Evolutionary conservation across 2,888 invertebrate genomes (phyloP).

Genomic region (Agonopterix subpropinquella): DNA sequence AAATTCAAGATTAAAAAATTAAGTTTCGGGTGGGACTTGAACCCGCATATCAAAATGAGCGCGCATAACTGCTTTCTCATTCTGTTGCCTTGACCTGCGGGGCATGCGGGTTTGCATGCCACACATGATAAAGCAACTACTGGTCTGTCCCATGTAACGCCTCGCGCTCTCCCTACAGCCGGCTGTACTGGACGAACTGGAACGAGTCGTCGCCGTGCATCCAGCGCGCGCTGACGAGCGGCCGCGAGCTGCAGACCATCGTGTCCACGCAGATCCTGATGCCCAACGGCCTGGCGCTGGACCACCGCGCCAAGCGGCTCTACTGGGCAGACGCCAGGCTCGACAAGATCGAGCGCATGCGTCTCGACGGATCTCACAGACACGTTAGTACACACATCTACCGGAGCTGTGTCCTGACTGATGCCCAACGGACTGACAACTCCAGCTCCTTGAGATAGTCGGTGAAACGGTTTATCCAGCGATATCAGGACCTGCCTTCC

Average conservation of each 20-base stretch:
- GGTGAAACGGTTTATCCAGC: too few relatives aligned
- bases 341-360: conserved; percentile 88
- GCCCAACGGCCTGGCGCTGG: conserved; percentile 89
- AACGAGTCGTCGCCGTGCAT: conserved; percentile 86
- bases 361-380: conserved; percentile 83
- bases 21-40: too few relatives aligned
- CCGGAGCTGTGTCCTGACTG: too few relatives aligned
- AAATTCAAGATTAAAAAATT: too few relatives aligned
- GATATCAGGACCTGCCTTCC: too few relatives aligned
- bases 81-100: too few relatives aligned
- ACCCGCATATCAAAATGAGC: too few relatives aligned
- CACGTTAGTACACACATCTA: too few relatives aligned
- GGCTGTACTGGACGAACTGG: conserved; percentile 95
- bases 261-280: conserved; percentile 85
- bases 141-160: neutral
- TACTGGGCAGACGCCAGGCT: conserved; percentile 92
- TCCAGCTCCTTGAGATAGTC: too few relatives aligned
- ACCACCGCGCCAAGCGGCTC: conserved; percentile 82
- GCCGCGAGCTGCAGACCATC: conserved; percentile 80
- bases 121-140: too few relatives aligned
- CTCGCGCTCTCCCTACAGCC: conserved; percentile 37
- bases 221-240: conserved; percentile 83
- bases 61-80: neutral
- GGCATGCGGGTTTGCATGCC: too few relatives aligned
- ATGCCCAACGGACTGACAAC: too few relatives aligned